Evolutionary conservation across 2,113 vertebrate genomes (phyloP).

Genomic region (Salvelinus fontinalis): DNA sequence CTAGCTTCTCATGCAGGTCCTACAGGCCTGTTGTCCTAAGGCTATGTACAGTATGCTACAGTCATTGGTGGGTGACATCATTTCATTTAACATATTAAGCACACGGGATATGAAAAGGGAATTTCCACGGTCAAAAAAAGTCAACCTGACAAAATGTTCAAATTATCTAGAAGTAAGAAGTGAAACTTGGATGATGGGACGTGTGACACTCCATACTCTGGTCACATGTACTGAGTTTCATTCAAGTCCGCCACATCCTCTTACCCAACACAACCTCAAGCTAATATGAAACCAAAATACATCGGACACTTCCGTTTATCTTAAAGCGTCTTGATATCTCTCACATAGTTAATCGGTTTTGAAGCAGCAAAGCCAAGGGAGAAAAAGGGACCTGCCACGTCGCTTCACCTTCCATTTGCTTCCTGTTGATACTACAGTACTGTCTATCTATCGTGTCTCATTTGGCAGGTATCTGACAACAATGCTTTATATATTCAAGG

Average conservation of each 20-base stretch:
- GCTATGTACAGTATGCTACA: too few relatives aligned
- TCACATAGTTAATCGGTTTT: neutral
- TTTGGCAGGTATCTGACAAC: slow-evolving; percentile 63
- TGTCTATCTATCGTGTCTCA: slow-evolving; percentile 56
- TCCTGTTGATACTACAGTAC: slow-evolving; percentile 29
- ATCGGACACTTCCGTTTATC: too few relatives aligned
- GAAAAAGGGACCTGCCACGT: neutral
- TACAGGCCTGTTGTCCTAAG: too few relatives aligned
- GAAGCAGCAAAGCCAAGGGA: neutral
- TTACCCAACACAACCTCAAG: slow-evolving; percentile 31
- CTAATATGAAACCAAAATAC: too few relatives aligned
- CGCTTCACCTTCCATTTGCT: neutral
- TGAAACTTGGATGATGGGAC: neutral
- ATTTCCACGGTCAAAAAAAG: too few relatives aligned
- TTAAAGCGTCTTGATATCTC: neutral
- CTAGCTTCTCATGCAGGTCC: too few relatives aligned
- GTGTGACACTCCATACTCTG: neutral
- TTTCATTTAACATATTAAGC: neutral
- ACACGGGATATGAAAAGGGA: too few relatives aligned
- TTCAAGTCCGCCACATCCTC: slow-evolving; percentile 50
- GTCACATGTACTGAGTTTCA: neutral
- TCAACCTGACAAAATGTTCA: too few relatives aligned
- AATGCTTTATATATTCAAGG: slow-evolving; percentile 68
- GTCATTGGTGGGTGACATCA: neutral
- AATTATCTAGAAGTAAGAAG: neutral